phyloP scores from a whole-genome alignment of 2,113 vertebrate genomes.

The Bos taurus region DNA sequence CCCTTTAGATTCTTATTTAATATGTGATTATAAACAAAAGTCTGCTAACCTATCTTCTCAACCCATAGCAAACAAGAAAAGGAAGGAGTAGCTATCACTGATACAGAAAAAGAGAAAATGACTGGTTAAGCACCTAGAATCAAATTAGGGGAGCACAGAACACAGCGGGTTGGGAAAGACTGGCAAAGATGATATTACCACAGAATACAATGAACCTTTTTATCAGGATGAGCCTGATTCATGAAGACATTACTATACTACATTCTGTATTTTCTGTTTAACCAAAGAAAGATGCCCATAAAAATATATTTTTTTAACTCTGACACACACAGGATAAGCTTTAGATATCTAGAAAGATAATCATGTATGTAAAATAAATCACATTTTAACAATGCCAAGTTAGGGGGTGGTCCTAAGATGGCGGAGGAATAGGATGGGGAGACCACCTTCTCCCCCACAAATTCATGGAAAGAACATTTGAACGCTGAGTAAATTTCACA shows the following conservation, averaged over 20 bases:
- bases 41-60: neutral
- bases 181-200: neutral
- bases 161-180: neutral
- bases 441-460: too few species aligned
- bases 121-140: neutral
- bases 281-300: neutral
- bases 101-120: neutral
- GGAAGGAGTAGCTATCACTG: neutral
- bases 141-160: neutral
- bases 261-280: constrained; percentile 2
- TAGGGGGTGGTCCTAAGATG: too few species aligned
- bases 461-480: too few species aligned
- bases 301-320: neutral
- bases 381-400: neutral
- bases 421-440: too few species aligned
- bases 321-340: neutral
- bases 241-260: neutral
- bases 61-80: neutral
- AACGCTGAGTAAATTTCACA: too few species aligned
- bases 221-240: neutral
- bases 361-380: neutral
- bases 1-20: neutral
- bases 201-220: neutral
- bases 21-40: constrained; percentile 32
- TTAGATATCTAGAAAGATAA: constrained; percentile 1